Conservation (phyloP, 2,888 invertebrate species). For the Hetaerina titia region DNA sequence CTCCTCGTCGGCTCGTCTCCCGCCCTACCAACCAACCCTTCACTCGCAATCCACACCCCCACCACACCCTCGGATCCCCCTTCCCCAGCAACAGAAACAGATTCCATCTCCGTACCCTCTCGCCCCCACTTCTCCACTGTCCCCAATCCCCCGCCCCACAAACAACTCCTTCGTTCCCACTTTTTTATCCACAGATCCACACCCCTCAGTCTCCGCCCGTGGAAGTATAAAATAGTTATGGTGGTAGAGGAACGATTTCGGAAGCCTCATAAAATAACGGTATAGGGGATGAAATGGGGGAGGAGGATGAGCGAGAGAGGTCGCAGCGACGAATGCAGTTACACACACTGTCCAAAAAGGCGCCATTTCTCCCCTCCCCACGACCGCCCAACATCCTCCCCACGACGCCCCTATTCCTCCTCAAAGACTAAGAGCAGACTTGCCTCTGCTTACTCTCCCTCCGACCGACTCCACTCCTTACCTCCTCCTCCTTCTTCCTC, state of each 20-base stretch:
- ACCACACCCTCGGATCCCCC: not conserved
- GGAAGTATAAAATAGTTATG: slow-evolving; percentile 68
- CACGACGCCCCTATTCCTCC: not conserved
- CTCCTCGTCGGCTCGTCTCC: no score
- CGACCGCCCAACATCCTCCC: not conserved
- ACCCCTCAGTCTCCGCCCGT: slow-evolving; percentile 52
- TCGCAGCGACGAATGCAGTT: slow-evolving; percentile 41
- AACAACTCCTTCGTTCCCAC: not conserved
- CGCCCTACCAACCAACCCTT: not conserved
- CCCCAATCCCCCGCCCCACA: not conserved
- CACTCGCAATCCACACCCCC: not conserved
- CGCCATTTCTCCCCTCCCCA: not conserved
- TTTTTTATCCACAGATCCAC: slow-evolving; percentile 30
- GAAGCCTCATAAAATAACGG: slow-evolving; percentile 68
- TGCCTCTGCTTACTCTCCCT: not conserved
- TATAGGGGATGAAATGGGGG: not conserved
- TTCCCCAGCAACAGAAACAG: not conserved
- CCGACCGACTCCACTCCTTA: not conserved
- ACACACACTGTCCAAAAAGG: slow-evolving; percentile 30
- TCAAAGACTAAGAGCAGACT: slow-evolving; percentile 56
- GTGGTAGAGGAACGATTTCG: slow-evolving; percentile 67
- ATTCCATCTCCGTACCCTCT: not conserved
- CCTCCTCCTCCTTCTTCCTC: not conserved
- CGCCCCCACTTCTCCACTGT: not conserved
- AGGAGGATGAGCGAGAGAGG: not conserved